Evolutionary conservation across 1,140 invertebrate species (phyloP), one percentile per base, ranked within the genome.

Genomic region (Anoplophora glabripennis): DNA sequence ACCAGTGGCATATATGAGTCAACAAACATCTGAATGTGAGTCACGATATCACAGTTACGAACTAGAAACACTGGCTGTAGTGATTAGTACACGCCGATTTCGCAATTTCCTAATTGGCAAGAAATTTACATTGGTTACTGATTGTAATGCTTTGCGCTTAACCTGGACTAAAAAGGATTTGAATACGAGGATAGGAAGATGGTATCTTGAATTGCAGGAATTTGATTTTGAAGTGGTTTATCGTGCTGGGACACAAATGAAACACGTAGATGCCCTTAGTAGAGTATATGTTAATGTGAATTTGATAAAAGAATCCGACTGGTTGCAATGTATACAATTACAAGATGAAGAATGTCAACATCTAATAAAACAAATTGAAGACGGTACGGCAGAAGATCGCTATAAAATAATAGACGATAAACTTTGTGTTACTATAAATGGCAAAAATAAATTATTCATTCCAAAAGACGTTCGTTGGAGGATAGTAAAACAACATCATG

Each of bases 161-260:
- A 49, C 47, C 4, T 21, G 7, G n/a, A 33, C 17, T 5, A 33
- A 49, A 38, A 36, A 38, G 17, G 11, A 53, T 40, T 33, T 53
- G 4, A 33, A 38, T 8, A 7, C 49, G 15, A 38, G 47, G 34
- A 49, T 36, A 7, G 47, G 47, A 9, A 17, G 46, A 18, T 48
- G 46, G 46, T 48, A 9, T 28, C 28, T 52, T 11, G 49, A 36
- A 52, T 36, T 37, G 38, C 49, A 53, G 17, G 49, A 53, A 38
- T 53, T 38, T 11, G n/a, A n/a, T 11, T 53, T 53, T 38, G 12
- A 40, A 9, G 1, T 53, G 8, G 49, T 37, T 37, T 53, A 53
- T 38, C n/a, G 36, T 0, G 34, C 49, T 12, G 49, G 49, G n/a
- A 12, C 36, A n/a, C 49, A 18, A 18, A 53, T 53, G 34, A 3